Conservation (phyloP, 2,888 invertebrate genomes). For the Chalcosyrphus nemorum region DNA sequence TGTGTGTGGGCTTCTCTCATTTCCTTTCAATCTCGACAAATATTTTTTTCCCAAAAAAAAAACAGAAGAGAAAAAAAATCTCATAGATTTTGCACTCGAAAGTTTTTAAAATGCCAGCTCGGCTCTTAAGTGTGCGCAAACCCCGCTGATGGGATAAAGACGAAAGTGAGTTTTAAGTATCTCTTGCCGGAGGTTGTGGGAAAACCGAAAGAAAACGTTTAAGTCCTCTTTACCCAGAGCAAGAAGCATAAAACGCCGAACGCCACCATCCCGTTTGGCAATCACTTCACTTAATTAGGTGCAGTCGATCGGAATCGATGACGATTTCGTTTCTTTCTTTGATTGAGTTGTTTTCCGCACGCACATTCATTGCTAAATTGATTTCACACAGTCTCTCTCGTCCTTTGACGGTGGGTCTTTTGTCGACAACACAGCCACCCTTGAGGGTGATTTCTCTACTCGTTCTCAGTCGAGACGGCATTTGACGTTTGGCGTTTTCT, state of each 20-base stretch:
- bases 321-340: conserved; percentile 74
- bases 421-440: conserved; percentile 41
- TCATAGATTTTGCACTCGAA: conserved; percentile 64
- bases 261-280: conserved; percentile 70
- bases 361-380: conserved; percentile 65
- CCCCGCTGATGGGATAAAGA: conserved; percentile 72
- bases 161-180: conserved; percentile 59
- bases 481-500: conserved; percentile 54
- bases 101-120: conserved; percentile 2
- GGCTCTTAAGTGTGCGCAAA: conserved; percentile 53
- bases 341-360: conserved; percentile 78
- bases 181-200: conserved; percentile 64
- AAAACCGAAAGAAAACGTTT: conserved; percentile 66
- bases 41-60: conserved; percentile 33
- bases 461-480: conserved; percentile 31
- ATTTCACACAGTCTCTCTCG: conserved; percentile 73
- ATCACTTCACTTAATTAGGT: conserved; percentile 80
- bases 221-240: conserved; percentile 33
- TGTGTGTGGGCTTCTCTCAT: conserved; percentile 71
- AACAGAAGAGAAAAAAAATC: too few relatives aligned
- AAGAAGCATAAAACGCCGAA: conserved; percentile 27
- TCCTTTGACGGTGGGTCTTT: conserved; percentile 35
- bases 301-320: conserved; percentile 82
- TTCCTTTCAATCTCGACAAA: conserved; percentile 62
- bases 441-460: conserved; percentile 38